Evolutionary conservation across 2,797 vertebrate genomes (phyloP), one percentile per base, ranked within the genome.

Genomic region (Chaenodraco wilsoni): DNA sequence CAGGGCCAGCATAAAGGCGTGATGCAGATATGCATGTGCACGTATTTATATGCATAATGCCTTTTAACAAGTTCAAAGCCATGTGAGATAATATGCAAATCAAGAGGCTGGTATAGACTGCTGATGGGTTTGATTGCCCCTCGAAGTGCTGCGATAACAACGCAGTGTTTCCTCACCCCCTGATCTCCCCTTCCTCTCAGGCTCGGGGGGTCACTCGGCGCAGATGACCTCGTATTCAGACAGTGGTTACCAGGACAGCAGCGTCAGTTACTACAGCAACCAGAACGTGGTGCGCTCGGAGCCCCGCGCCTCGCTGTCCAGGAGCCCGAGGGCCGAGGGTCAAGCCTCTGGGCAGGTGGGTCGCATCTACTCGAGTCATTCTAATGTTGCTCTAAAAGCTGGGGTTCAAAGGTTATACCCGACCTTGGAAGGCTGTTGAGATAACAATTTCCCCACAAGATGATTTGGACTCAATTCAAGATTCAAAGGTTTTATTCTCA

Each of bases 221-320:
- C 98, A 98, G 78, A 97, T 99, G 96, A 98, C 98, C 87, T 99
- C 97, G 0, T 99, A 99, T 43, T 97, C 97, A 0, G 98, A 99
- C 92, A 99, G 98, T 65, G 97, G 98, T 69, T 99, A 99, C 92
- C 98, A 99, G 86, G 98, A 99, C 95, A 96, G 97, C 84, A 96
- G 96, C 73, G 94, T 92, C 0, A 92, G 96, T 91, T 98, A 97
- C 70, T 97, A 97, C 85, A 98, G 97, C 90, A 93, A 91, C 89
- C 96, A 98, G 81, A 97, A 94, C 61, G 84, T 96, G 85, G 96
- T 91, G 87, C 96, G 97, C 65, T 90, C 95, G 1, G 97, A 98
- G 83, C 93, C 92, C 9, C 94, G 97, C 70, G 96, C 95, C 7
- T 96, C 96, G 10, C 87, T 96, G 37, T 95, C 96, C 2, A 94